Conservation (phyloP, 2,888 invertebrate species). For the Drosophila imparisetae region DNA sequence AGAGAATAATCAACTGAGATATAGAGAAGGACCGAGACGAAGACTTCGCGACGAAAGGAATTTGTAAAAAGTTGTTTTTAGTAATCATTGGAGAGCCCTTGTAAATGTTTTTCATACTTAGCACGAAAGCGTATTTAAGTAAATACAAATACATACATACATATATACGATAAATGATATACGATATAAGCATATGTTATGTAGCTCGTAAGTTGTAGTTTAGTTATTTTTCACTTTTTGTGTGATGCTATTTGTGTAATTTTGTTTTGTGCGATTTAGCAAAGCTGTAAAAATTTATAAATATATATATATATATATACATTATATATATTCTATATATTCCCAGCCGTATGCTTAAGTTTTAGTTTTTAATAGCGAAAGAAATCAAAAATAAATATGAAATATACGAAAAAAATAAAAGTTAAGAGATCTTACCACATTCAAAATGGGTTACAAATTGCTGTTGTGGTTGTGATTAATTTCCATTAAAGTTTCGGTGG, state of each 20-base stretch:
- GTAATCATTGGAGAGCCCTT: slow-evolving; percentile 65
- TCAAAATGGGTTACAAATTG: slow-evolving; percentile 52
- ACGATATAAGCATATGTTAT: slow-evolving; percentile 21
- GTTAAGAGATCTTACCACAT: slow-evolving; percentile 26
- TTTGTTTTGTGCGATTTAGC: slow-evolving; percentile 55
- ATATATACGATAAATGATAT: slow-evolving; percentile 22
- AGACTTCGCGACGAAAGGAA: slow-evolving; percentile 8
- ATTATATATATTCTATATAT: slow-evolving; percentile 17
- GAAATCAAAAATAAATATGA: slow-evolving; percentile 70
- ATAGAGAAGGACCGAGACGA: slow-evolving; percentile 6
- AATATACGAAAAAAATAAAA: slow-evolving; percentile 27
- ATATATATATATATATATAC: slow-evolving; percentile 7
- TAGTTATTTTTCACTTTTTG: slow-evolving; percentile 56
- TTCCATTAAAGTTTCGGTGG: slow-evolving; percentile 52
- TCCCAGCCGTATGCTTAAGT: slow-evolving; percentile 41
- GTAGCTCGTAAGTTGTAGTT: slow-evolving; percentile 47
- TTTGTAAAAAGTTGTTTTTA: slow-evolving; percentile 75
- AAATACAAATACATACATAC: slow-evolving; percentile 5
- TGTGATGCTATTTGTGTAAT: slow-evolving; percentile 73
- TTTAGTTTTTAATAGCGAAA: slow-evolving; percentile 77
- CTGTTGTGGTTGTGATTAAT: slow-evolving; percentile 67
- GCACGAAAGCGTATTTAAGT: slow-evolving; percentile 44
- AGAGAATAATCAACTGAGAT: slow-evolving; percentile 41
- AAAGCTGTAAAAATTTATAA: slow-evolving; percentile 67
- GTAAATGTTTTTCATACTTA: slow-evolving; percentile 63